phyloP scores from a whole-genome alignment of 2,797 vertebrate species.

The Allobates femoralis region DNA sequence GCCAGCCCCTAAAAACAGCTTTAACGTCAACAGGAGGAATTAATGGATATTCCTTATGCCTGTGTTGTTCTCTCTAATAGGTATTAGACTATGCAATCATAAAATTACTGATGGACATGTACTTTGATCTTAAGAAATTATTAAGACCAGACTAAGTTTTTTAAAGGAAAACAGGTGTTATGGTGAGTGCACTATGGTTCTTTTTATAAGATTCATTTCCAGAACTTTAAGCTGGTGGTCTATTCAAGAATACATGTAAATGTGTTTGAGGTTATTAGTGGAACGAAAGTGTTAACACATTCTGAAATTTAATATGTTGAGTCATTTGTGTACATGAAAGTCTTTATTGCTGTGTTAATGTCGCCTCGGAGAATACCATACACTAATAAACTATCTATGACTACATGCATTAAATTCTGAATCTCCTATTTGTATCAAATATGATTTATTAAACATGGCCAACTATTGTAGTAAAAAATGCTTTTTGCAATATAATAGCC shows the following conservation, averaged over 20 bases:
- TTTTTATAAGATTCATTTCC: not conserved
- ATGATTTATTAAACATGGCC: not conserved
- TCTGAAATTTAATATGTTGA: slow-evolving; percentile 24
- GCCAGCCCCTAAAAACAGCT: not conserved
- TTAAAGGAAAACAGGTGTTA: slow-evolving; percentile 1
- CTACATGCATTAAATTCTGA: not conserved
- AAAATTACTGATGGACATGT: not conserved
- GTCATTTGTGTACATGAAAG: not conserved
- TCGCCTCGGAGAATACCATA: not conserved
- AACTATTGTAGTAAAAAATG: not conserved
- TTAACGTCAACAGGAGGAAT: not conserved
- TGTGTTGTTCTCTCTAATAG: not conserved
- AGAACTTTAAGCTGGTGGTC: not conserved
- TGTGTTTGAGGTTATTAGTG: not conserved
- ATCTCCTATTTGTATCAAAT: not conserved
- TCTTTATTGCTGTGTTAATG: not conserved
- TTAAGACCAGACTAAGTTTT: not conserved
- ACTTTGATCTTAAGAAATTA: slow-evolving; percentile 4
- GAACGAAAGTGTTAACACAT: slow-evolving; percentile 3
- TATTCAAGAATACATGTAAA: not conserved
- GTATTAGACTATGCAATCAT: slow-evolving; percentile 1
- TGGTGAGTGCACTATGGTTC: not conserved
- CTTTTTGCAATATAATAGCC: not conserved
- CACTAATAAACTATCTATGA: not conserved
- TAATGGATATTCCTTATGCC: not conserved